phyloP scores from a whole-genome alignment of 2,888 invertebrate genomes.

The Apocheima hispidaria region DNA sequence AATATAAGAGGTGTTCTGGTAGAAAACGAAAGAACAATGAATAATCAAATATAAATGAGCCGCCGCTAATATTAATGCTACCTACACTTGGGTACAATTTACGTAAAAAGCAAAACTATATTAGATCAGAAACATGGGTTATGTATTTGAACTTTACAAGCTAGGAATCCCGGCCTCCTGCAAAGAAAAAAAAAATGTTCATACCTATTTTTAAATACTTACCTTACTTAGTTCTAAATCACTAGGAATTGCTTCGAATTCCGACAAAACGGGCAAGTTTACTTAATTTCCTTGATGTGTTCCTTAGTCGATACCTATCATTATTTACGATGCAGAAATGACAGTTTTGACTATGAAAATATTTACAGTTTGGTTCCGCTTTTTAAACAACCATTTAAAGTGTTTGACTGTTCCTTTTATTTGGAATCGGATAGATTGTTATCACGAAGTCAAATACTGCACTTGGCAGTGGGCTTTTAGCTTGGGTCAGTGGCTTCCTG shows the following conservation, averaged over 20 bases:
- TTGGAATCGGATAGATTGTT: slow-evolving; percentile 35
- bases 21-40: slow-evolving; percentile 1
- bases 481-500: slow-evolving; percentile 18
- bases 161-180: not conserved
- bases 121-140: no score
- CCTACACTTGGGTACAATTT: no score
- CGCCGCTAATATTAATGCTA: not conserved
- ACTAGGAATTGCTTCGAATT: slow-evolving; percentile 27
- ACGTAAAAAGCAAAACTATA: no score
- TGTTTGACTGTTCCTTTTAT: slow-evolving; percentile 55
- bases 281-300: slow-evolving; percentile 32
- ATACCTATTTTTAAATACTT: not conserved
- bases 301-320: slow-evolving; percentile 36
- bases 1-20: not conserved
- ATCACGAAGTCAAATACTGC: slow-evolving; percentile 48
- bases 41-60: not conserved
- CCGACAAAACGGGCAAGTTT: slow-evolving; percentile 23
- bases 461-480: slow-evolving; percentile 9
- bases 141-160: slow-evolving; percentile 2
- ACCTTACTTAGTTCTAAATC: slow-evolving; percentile 1
- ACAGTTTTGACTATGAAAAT: slow-evolving; percentile 48
- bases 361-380: slow-evolving; percentile 58
- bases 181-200: not conserved
- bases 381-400: slow-evolving; percentile 53
- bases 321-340: slow-evolving; percentile 23